Evolutionary conservation across 2,888 invertebrate genomes (phyloP).

Genomic region (Priocnemis perturbator): DNA sequence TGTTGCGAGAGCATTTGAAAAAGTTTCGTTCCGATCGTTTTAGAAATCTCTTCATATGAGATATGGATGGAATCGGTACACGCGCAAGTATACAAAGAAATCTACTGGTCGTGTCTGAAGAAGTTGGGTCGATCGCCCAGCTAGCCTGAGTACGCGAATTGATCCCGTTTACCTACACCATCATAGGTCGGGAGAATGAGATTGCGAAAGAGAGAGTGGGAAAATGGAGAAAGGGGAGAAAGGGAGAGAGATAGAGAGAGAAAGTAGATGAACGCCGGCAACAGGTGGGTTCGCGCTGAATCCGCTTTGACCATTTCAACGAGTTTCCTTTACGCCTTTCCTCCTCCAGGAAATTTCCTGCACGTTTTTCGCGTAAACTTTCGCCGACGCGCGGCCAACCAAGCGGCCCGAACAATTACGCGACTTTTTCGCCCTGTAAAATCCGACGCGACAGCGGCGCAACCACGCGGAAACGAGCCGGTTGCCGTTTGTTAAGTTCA

Average conservation of each 20-base stretch:
- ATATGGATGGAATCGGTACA: slow-evolving; percentile 22
- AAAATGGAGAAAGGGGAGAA: not conserved
- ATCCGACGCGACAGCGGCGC: slow-evolving; percentile 12
- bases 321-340: slow-evolving; percentile 51
- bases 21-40: slow-evolving; percentile 23
- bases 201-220: slow-evolving; percentile 4
- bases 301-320: slow-evolving; percentile 61
- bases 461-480: slow-evolving; percentile 7
- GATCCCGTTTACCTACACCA: slow-evolving; percentile 44
- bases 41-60: slow-evolving; percentile 21
- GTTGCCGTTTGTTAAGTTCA: too few species aligned
- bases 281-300: slow-evolving; percentile 66
- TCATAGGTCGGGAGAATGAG: not conserved
- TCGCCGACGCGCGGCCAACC: slow-evolving; percentile 19
- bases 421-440: slow-evolving; percentile 22
- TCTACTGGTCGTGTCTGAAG: slow-evolving; percentile 8
- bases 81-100: slow-evolving; percentile 19
- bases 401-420: slow-evolving; percentile 17
- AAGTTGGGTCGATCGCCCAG: slow-evolving; percentile 47
- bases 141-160: slow-evolving; percentile 29
- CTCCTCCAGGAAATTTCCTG: slow-evolving; percentile 52
- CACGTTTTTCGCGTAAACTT: slow-evolving; percentile 47
- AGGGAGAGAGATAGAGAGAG: not conserved
- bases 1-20: not conserved
- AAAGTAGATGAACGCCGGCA: slow-evolving; percentile 52